Base-by-base conservation (phyloP, 2,888 invertebrate species). In the Lepas anatifera region DNA sequence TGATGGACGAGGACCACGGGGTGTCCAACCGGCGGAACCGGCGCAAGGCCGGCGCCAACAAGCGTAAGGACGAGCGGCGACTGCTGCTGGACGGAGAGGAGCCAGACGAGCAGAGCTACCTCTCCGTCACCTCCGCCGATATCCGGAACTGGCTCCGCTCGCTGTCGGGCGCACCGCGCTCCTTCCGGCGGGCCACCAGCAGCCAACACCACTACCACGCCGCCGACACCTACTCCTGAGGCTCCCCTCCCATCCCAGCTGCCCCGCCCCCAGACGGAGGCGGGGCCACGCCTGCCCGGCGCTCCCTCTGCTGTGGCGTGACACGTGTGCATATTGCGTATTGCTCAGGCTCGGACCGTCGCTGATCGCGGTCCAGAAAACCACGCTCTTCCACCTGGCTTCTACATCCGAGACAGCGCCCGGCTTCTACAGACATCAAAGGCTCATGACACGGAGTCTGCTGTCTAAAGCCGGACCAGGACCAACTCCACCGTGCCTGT, bases 1-100 rank as follows among this genome's bases (percentile, higher is more conserved):
- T 96, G 93, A 97, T 97, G 96, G 96, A 96, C 78, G 91, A 93
- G 74, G 86, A 88, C 8, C 90, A 95, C 76, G 95, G 95, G 0
- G 93, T 94, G 10, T 81, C 87, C 22, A 92, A 95, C 80, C 77
- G 84, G 69, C 76, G 76, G 70, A 76, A 75, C 67, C 72, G 72
- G 70, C 72, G 72, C 67, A 72, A 70, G n/a, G 25, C 52, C 7
- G 72, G 71, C 46, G 71, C 48, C 52, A 72, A 72, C 68, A 72
- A 70, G 69, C 73, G 74, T 73, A 73, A 73, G 74, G 71, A 69
- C n/a, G 74, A 74, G 58, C 58, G 71, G 32, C 70, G 72, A 11
- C 71, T 72, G 43, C 68, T 74, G 67, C 68, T 73, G 37, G 70
- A 69, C 50, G 73, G 71, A 67, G 74, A 71, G 68, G 72, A 73